Evolutionary conservation across 2,113 vertebrate genomes (phyloP).

Genomic region (Phrynosoma platyrhinos): DNA sequence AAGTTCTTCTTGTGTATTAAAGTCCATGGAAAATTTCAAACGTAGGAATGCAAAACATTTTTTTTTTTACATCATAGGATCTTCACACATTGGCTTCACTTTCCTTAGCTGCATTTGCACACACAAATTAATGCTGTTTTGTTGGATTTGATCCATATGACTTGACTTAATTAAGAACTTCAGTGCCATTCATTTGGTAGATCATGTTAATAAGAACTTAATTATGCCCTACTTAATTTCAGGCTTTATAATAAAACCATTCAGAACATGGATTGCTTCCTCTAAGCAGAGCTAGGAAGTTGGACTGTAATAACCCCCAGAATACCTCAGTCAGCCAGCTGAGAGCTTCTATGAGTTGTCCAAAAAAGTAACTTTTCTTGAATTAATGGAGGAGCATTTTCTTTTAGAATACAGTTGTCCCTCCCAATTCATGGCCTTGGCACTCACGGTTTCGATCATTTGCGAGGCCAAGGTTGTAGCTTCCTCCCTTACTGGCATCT

Average conservation of each 20-base stretch:
- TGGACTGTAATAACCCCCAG: no score
- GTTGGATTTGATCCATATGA: not conserved
- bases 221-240: not conserved
- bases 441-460: no score
- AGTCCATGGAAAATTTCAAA: conserved; percentile 17
- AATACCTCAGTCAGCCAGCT: no score
- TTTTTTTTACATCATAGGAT: not conserved
- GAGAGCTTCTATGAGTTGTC: no score
- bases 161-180: conserved; percentile 9
- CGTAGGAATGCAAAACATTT: not conserved
- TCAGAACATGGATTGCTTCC: not conserved
- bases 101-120: not conserved
- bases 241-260: conserved; percentile 12
- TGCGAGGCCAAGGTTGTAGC: no score
- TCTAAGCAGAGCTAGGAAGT: not conserved
- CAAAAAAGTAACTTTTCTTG: not conserved
- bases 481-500: no score
- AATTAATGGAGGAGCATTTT: not conserved
- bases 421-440: no score
- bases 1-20: conserved; percentile 22
- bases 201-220: conserved; percentile 4
- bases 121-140: not conserved
- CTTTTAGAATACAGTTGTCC: no score
- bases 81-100: not conserved
- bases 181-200: not conserved